phyloP scores from a whole-genome alignment of 1,140 invertebrate genomes.

The Drosophila repleta region DNA sequence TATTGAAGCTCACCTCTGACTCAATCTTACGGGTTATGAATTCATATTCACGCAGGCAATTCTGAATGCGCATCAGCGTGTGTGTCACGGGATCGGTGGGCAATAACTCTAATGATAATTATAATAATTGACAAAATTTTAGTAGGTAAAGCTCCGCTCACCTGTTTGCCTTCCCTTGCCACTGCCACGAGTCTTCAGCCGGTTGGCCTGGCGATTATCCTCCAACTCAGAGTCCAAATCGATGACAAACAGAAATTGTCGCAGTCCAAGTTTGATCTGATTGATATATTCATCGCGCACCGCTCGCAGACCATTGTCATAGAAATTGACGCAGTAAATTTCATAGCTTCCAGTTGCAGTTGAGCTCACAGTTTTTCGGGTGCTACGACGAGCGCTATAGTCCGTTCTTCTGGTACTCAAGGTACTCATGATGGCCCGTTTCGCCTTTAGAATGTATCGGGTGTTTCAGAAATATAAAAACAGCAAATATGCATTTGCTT shows the following conservation, averaged over 20 bases:
- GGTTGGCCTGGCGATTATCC: background rate
- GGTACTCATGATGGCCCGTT: conserved; percentile 23
- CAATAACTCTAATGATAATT: background rate
- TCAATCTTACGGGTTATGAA: conserved; percentile 40
- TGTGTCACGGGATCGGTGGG: conserved; percentile 38
- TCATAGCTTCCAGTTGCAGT: background rate
- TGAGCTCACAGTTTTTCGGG: background rate
- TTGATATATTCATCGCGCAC: conserved; percentile 63
- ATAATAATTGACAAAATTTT: no score
- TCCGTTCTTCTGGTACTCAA: conserved; percentile 10
- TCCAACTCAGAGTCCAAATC: conserved; percentile 53
- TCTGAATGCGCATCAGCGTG: conserved; percentile 29
- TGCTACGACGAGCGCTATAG: background rate
- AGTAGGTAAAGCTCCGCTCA: conserved; percentile 10
- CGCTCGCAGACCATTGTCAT: conserved; percentile 57
- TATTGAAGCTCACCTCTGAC: conserved; percentile 50
- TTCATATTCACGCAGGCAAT: conserved; percentile 44
- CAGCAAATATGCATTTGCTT: conserved; percentile 1
- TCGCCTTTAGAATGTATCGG: background rate
- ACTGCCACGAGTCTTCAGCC: conserved; percentile 1
- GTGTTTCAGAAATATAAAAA: conserved; percentile 18
- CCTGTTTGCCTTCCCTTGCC: conserved; percentile 8
- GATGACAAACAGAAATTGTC: conserved; percentile 59
- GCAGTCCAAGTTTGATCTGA: conserved; percentile 41
- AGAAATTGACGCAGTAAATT: conserved; percentile 66